Base-by-base conservation (phyloP, 2,888 invertebrate species). In the Drosophila aldrichi region DNA sequence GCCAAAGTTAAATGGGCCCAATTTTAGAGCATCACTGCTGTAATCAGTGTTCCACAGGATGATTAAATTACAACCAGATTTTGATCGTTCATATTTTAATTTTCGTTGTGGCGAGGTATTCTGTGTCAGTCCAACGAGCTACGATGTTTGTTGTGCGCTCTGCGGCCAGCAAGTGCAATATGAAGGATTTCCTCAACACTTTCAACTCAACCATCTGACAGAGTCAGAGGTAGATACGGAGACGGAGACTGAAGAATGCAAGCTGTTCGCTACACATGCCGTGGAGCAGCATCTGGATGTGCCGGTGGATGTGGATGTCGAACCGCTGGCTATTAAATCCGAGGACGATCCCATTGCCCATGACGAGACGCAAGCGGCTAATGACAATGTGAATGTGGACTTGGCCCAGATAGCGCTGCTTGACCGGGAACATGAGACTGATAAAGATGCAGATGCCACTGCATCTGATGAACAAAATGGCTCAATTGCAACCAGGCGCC, bases 61-160 rank as follows among this genome's bases (percentile, higher is more conserved):
- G 92, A 72, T 92, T 54, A 89, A 89, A 81, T 56, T 89, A 58
- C 71, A 81, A 46, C 70, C 72, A 48, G 65, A 60, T 10, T 64
- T 61, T 7, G 29, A 18, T 36, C 62, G 41, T 16, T 38, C 69
- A 20, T 85, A 73, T 62, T 75, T 80, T 18, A 91, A 91, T 54
- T 81, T 90, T 18, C 90, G 90, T 55, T 92, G 92, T 58, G 91
- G 91, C 14, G 92, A 92, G 58, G 84, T 91, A 2, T 74, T 82
- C 8, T 92, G 85, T 51, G 65, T 82, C 18, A 79, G 89, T 5
- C 82, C 91, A 12, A 64, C 72, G 2, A 80, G 67, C 51, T 91
- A 88, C 60, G 77, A 83, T 67, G 82, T 92, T 3, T 79, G 81
- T 57, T 91, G 91, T 46, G 79, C 85, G 34, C 55, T 90, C 4